Evolutionary conservation across 2,797 vertebrate species (phyloP), one percentile per base, ranked within the genome.

Genomic region (Melopsittacus undulatus): DNA sequence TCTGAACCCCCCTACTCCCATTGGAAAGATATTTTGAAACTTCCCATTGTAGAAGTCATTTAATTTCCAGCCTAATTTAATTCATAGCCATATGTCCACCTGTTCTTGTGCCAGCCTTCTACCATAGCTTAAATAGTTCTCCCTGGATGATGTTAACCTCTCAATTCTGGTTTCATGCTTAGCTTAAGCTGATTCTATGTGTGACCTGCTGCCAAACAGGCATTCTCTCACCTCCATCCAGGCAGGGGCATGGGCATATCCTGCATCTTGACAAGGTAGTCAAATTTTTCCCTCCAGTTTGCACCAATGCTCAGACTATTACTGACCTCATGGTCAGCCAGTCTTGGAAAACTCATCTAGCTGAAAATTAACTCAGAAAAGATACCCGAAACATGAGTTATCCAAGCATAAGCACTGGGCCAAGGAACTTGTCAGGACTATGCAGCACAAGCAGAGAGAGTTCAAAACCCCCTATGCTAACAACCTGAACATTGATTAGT

Each of bases 51-150:
- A 84, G 70, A 90, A 93, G 69, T 19, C 18, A 83, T 92, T 83
- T 86, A 73, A 90, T 93, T 96, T 94, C 70, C 67, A 89, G 54
- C 20, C 16, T 82, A 42, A 94, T 93, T 87, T 93, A 89, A 86
- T 73, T 87, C 59, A 73, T 63, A 88, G 46, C 69, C 94, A 18
- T 79, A 84, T 76, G 67, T 69, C 30, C 77, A 87, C 61, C 63
- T 61, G 27, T 93, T 96, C 73, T 36, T 56, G 22, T 63, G 59
- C 59, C 63, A 90, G 43, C 36, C 46, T 83, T 48, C 63, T 68
- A 63, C 49, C 67, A 29, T 29, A 88, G 38, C 24, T 86, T 48
- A 59, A 91, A 57, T 32, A 86, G 24, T 34, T 86, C 32, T 90
- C 63, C 36, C 80, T 73, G 49, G 23, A 63, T 48, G 52, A 72